Percentiles rank a stretch among this genome's conserved stretches.
Conservation (phyloP, 2,888 invertebrate species). For the Bruchidius siliquastri region DNA sequence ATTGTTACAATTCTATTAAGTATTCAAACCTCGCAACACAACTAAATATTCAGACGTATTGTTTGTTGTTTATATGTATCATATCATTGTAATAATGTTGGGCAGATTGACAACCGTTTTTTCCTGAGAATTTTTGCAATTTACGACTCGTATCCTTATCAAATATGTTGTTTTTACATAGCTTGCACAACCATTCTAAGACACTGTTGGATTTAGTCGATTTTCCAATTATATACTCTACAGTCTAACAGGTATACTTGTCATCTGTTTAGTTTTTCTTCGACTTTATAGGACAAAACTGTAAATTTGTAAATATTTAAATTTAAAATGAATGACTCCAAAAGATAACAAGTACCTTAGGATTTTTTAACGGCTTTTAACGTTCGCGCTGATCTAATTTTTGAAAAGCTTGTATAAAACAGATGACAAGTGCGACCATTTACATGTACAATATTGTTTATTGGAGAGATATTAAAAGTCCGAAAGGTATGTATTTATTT, state of each 20-base stretch:
- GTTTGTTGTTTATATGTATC: no score
- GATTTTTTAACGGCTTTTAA: background rate
- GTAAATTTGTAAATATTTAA: background rate
- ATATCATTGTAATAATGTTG: background rate
- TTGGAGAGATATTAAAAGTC: constrained; percentile 11
- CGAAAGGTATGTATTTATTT: constrained; percentile 20
- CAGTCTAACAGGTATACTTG: background rate
- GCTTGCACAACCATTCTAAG: background rate
- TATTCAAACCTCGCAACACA: no score
- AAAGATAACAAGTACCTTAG: background rate
- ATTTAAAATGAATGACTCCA: background rate
- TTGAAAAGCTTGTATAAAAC: background rate
- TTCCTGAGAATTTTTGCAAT: background rate
- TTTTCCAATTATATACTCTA: background rate
- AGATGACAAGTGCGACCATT: background rate
- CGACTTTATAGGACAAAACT: background rate
- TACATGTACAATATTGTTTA: constrained; percentile 13
- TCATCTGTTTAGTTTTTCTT: background rate
- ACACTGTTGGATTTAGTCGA: background rate
- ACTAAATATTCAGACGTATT: no score
- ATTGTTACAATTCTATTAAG: no score
- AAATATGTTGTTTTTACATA: background rate
- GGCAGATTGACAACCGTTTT: background rate
- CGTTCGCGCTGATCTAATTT: background rate
- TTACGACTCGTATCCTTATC: background rate